Evolutionary conservation across 2,888 invertebrate genomes (phyloP).

Genomic region (Acrobasis consociella): DNA sequence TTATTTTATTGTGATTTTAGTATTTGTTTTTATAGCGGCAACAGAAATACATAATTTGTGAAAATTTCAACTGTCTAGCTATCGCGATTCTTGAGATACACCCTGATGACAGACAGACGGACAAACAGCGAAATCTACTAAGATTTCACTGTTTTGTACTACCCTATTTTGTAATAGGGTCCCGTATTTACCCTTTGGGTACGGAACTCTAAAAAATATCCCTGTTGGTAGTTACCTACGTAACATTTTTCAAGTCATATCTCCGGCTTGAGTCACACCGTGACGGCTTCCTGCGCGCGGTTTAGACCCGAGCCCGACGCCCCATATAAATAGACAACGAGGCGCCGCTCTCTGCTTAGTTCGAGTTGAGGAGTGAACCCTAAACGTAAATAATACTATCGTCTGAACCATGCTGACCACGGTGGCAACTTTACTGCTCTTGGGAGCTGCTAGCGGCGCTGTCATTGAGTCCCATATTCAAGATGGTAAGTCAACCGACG

Average conservation of each 20-base stretch:
- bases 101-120: too few relatives aligned
- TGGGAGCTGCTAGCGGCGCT: constrained; percentile 4
- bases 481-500: neutral
- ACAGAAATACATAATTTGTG: too few relatives aligned
- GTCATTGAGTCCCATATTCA: neutral
- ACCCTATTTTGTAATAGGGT: too few relatives aligned
- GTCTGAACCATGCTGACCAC: neutral
- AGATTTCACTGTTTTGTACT: too few relatives aligned
- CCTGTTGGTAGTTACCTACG: neutral
- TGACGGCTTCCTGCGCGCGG: constrained; percentile 5
- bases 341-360: neutral
- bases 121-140: too few relatives aligned
- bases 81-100: too few relatives aligned
- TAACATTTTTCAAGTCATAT: neutral
- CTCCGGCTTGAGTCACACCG: neutral
- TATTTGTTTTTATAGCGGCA: too few relatives aligned
- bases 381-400: too few relatives aligned
- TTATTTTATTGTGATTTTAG: too few relatives aligned
- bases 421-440: neutral
- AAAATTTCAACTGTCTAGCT: too few relatives aligned
- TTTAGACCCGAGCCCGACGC: neutral
- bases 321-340: neutral
- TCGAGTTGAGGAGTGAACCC: neutral
- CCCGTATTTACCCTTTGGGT: too few relatives aligned
- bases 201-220: neutral